These are phyloP conservation scores for Microctonus aethiopoides DNA, from an alignment of 2,888 invertebrate genomes.

Conservation along the genomic window DNA sequence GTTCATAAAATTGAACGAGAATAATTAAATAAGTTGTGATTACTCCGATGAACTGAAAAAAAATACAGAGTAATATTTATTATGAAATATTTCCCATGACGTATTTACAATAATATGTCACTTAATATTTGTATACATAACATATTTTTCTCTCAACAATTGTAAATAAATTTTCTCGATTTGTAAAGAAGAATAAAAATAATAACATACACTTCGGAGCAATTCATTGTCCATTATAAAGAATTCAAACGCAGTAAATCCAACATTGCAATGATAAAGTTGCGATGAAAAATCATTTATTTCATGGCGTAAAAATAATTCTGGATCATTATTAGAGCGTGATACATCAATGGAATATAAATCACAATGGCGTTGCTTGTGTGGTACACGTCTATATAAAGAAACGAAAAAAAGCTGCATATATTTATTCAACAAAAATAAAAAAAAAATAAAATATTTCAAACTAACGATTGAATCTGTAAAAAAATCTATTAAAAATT, in stretches of 20 bases:
- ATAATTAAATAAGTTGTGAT: conserved; percentile 58
- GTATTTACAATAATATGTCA: conserved; percentile 2
- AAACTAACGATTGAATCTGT: too few relatives aligned
- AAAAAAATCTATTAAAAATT: too few relatives aligned
- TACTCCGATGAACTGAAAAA: conserved; percentile 55
- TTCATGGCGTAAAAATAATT: conserved; percentile 46
- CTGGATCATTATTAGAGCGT: conserved; percentile 40
- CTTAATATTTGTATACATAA: not conserved
- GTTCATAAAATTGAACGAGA: conserved; percentile 55
- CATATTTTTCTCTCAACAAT: conserved; percentile 17
- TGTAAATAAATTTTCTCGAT: conserved; percentile 23
- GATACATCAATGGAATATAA: conserved; percentile 39
- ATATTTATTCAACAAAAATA: too few relatives aligned
- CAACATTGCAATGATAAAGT: conserved; percentile 46
- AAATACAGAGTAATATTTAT: conserved; percentile 16
- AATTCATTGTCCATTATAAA: conserved; percentile 54
- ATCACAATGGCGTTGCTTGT: conserved; percentile 39
- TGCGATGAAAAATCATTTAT: conserved; percentile 54
- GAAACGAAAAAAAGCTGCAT: too few relatives aligned
- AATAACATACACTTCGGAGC: conserved; percentile 50
- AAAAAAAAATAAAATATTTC: too few relatives aligned
- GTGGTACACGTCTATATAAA: conserved; percentile 35
- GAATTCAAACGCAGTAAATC: conserved; percentile 55
- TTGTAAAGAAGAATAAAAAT: conserved; percentile 14
- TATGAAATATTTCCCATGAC: conserved; percentile 4